A percentile compares a stretch with the other conserved stretches of the same genome.
Conservation (phyloP, 2,797 vertebrate species). For the Holocentrus rufus region DNA sequence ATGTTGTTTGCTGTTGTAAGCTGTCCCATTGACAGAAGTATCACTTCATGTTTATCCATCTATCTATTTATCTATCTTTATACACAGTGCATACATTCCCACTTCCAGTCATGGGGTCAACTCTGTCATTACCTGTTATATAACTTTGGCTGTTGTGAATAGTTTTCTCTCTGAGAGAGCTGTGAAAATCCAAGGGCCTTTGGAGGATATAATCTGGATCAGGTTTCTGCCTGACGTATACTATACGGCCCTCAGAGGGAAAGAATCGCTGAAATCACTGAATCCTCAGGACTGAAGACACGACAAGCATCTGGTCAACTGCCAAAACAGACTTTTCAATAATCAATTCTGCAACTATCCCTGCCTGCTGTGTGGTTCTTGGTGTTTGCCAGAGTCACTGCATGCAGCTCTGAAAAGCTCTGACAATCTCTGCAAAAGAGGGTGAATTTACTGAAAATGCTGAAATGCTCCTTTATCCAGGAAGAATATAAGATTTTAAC, state of each 20-base stretch:
- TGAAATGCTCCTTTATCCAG: neutral
- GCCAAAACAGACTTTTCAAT: conserved; percentile 17
- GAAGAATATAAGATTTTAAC: neutral
- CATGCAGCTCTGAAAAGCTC: neutral
- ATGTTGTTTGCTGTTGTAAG: no score
- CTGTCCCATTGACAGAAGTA: neutral
- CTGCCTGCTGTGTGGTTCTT: neutral
- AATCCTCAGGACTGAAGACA: conserved; percentile 6
- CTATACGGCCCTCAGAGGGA: neutral
- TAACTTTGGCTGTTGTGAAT: conserved; percentile 2
- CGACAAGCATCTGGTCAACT: conserved; percentile 12
- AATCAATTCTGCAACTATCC: neutral
- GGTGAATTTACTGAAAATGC: neutral
- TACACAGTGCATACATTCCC: conserved; percentile 3
- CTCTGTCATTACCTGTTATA: conserved; percentile 3
- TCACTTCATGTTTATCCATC: neutral
- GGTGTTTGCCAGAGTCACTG: neutral
- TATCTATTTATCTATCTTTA: neutral
- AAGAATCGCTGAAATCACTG: conserved; percentile 15
- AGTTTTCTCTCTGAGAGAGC: conserved; percentile 27
- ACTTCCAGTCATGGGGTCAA: conserved; percentile 7
- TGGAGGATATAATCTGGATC: conserved; percentile 16
- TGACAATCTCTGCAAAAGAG: neutral
- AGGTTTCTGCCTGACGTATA: conserved; percentile 21
- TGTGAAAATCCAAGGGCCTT: conserved; percentile 18